phyloP scores from a whole-genome alignment of 1,140 invertebrate genomes.

The Stegodyphus mimosarum region DNA sequence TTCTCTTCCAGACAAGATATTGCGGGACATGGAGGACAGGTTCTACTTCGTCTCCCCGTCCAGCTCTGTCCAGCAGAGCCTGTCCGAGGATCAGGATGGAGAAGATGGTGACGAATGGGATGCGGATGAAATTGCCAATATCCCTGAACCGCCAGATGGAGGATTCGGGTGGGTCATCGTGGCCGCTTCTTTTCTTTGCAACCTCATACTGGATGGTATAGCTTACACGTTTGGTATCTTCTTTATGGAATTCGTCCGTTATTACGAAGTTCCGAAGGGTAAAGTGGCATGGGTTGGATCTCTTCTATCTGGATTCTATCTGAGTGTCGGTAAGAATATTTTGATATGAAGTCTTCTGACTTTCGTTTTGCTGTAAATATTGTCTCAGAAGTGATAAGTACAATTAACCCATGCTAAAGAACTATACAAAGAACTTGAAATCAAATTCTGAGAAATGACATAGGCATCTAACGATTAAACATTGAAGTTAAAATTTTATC shows the following conservation, averaged over 20 bases:
- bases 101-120: constrained; percentile 31
- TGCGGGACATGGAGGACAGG: constrained; percentile 55
- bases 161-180: constrained; percentile 87
- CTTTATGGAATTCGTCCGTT: constrained; percentile 72
- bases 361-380: background rate
- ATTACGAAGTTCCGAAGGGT: constrained; percentile 75
- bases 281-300: constrained; percentile 87
- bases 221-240: constrained; percentile 91
- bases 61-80: constrained; percentile 44
- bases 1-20: constrained; percentile 44
- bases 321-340: constrained; percentile 79
- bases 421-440: too few species aligned
- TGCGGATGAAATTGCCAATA: constrained; percentile 53
- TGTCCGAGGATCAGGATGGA: constrained; percentile 41
- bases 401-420: too few species aligned
- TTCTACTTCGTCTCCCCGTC: constrained; percentile 58
- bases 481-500: too few species aligned
- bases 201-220: constrained; percentile 95
- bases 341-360: background rate
- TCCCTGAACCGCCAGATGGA: constrained; percentile 79
- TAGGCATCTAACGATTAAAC: too few species aligned
- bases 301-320: constrained; percentile 90
- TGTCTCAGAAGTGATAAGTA: background rate
- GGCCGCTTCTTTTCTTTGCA: constrained; percentile 91
- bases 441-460: too few species aligned